A percentile compares a stretch with the other conserved stretches of the same genome.
phyloP scores from a whole-genome alignment of 2,797 vertebrate genomes.

The Podarcis lilfordi region DNA sequence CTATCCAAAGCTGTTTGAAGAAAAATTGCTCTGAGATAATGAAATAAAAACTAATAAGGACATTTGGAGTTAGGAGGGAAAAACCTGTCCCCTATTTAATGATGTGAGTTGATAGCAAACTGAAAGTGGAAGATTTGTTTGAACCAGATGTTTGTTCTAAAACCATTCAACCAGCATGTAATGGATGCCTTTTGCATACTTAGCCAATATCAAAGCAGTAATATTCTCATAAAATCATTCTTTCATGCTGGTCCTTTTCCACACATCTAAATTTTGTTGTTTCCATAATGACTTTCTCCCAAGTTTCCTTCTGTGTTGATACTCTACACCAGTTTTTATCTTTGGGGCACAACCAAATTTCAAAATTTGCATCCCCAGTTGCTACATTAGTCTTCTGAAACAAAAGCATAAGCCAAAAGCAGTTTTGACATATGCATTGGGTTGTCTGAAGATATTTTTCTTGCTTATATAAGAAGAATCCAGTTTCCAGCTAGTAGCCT shows the following conservation, averaged over 20 bases:
- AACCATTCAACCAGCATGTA: slow-evolving; percentile 40
- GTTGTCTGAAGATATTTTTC: neutral
- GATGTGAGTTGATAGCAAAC: slow-evolving; percentile 44
- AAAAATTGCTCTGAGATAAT: slow-evolving; percentile 19
- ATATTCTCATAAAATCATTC: neutral
- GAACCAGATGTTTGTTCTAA: slow-evolving; percentile 56
- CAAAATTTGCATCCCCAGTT: neutral
- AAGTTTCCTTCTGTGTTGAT: neutral
- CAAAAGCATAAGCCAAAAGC: neutral
- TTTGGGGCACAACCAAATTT: neutral
- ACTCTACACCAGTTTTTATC: neutral
- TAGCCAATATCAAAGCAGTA: slow-evolving; percentile 43
- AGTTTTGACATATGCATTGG: neutral
- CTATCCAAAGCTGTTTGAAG: slow-evolving; percentile 3
- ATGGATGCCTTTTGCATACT: slow-evolving; percentile 40
- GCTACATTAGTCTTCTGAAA: neutral
- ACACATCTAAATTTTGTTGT: neutral
- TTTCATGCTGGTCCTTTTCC: slow-evolving; percentile 28
- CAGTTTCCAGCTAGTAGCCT: neutral
- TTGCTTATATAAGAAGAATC: neutral
- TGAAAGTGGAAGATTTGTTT: slow-evolving; percentile 54
- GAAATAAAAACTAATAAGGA: slow-evolving; percentile 39
- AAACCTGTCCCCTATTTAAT: slow-evolving; percentile 34
- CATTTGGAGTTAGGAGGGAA: slow-evolving; percentile 19
- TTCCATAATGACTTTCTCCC: neutral